A percentile compares a stretch with the other conserved stretches of the same genome.
Evolutionary conservation across 2,113 vertebrate species (phyloP).

Genomic region (Lutjanus erythropterus): DNA sequence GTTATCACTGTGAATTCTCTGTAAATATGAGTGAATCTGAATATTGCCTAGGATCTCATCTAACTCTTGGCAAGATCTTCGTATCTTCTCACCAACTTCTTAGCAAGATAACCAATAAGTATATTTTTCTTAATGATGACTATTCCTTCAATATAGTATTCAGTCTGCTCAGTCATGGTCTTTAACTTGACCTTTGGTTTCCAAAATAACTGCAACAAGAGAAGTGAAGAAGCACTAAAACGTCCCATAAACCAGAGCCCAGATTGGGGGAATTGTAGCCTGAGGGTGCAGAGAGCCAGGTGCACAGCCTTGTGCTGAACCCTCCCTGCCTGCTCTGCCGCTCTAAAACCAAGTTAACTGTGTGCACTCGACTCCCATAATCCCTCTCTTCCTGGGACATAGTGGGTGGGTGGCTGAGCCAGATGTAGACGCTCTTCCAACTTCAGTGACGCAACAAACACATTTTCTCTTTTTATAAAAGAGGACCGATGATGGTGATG

Average conservation of each 20-base stretch:
- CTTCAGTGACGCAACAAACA: constrained; percentile 60
- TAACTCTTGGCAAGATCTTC: no score
- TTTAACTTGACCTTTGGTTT: constrained; percentile 70
- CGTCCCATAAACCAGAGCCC: constrained; percentile 48
- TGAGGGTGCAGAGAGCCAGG: constrained; percentile 64
- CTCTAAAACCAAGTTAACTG: constrained; percentile 68
- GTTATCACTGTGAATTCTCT: no score
- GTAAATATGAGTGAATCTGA: no score
- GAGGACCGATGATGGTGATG: neutral
- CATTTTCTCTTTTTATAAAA: constrained; percentile 43
- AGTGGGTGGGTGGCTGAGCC: constrained; percentile 51
- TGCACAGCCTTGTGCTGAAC: constrained; percentile 63
- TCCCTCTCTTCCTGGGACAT: constrained; percentile 57
- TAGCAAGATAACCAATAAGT: neutral
- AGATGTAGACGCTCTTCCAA: constrained; percentile 65
- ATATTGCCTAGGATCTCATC: no score
- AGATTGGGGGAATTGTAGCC: constrained; percentile 55
- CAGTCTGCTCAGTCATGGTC: constrained; percentile 46
- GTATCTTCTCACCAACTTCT: neutral
- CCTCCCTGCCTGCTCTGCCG: constrained; percentile 34
- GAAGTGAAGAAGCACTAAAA: constrained; percentile 53
- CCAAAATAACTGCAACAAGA: constrained; percentile 35
- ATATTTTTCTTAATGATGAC: neutral
- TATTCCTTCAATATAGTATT: constrained; percentile 5
- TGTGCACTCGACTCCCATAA: constrained; percentile 61